phyloP scores from a whole-genome alignment of 2,113 vertebrate species.

The Sylvia atricapilla region DNA sequence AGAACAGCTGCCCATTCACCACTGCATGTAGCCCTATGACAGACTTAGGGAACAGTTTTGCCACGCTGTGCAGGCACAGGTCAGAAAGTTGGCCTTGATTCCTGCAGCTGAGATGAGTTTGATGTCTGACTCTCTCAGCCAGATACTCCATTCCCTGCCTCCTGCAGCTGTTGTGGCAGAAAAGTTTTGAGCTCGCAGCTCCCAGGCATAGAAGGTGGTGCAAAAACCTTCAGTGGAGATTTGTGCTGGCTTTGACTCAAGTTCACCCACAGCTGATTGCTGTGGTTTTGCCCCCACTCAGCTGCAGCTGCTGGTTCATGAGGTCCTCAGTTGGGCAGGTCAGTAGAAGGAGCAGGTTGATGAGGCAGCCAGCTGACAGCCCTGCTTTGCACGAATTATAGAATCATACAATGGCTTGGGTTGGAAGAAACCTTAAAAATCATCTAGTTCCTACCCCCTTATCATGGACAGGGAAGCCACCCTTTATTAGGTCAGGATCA shows the following conservation, averaged over 20 bases:
- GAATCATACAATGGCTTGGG: neutral
- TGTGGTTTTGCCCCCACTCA: neutral
- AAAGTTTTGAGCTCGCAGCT: neutral
- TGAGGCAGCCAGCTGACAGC: neutral
- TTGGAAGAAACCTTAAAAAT: neutral
- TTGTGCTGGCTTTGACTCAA: neutral
- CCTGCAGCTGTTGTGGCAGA: neutral
- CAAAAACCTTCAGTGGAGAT: neutral
- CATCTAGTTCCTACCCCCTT: neutral
- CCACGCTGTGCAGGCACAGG: neutral
- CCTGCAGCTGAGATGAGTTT: neutral
- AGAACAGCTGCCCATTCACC: neutral
- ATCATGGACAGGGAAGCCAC: neutral
- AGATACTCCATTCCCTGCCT: neutral
- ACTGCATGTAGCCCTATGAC: accelerated
- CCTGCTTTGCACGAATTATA: neutral
- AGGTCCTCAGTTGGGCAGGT: neutral
- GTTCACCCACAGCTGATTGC: neutral
- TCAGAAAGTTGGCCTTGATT: neutral
- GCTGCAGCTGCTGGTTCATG: neutral
- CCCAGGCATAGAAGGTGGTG: neutral
- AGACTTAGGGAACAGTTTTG: neutral
- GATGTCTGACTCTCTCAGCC: neutral
- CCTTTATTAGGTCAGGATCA: neutral
- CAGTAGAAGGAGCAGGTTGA: neutral